phyloP scores from a whole-genome alignment of 2,113 vertebrate species.

The Cyprinodon variegatus region DNA sequence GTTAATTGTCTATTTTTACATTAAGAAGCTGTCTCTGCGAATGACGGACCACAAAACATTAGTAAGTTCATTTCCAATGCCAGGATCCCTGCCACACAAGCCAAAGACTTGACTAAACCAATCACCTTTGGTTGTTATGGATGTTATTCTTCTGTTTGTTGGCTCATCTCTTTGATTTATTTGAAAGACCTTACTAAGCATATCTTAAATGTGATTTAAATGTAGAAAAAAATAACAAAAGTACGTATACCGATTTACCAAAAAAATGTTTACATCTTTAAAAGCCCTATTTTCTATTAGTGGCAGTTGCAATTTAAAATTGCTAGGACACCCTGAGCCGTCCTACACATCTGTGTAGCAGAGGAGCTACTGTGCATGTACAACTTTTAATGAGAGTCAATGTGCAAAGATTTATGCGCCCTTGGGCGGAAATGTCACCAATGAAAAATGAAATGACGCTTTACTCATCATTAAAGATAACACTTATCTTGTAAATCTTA shows the following conservation, averaged over 20 bases:
- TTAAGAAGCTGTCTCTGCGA: constrained; percentile 87
- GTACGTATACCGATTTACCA: too few species aligned
- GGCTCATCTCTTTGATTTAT: neutral
- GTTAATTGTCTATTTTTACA: constrained; percentile 91
- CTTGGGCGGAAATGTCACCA: too few species aligned
- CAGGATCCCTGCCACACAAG: constrained; percentile 64
- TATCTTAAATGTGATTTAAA: neutral
- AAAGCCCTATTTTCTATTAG: neutral
- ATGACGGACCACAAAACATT: constrained; percentile 85
- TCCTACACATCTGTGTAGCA: too few species aligned
- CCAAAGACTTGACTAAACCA: constrained; percentile 48
- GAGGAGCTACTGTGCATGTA: too few species aligned
- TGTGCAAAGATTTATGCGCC: too few species aligned
- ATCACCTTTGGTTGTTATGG: neutral
- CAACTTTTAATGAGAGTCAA: too few species aligned
- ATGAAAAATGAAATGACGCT: too few species aligned
- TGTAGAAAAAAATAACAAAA: neutral
- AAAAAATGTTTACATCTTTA: neutral
- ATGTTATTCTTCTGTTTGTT: neutral
- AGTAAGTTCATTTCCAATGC: constrained; percentile 79
- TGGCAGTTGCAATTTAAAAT: too few species aligned
- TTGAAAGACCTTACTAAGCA: neutral
- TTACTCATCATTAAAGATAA: too few species aligned
- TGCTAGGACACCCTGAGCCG: too few species aligned
- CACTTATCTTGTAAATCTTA: too few species aligned